phyloP scores from a whole-genome alignment of 2,888 invertebrate species.

The Eumacrocentrus americanus region DNA sequence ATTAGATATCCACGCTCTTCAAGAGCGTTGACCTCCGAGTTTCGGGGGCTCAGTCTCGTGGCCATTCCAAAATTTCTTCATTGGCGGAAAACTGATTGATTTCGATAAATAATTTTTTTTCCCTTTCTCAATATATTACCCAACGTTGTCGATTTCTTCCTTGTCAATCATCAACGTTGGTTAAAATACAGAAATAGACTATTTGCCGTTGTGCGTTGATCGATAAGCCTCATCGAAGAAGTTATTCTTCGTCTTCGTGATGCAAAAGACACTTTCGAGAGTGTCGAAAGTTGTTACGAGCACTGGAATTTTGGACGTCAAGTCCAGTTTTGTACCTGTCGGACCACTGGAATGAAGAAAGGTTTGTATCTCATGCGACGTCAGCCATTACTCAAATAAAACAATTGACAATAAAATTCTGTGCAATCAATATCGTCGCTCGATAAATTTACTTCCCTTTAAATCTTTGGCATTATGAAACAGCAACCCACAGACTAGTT shows the following conservation, averaged over 20 bases:
- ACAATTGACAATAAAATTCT: conserved; percentile 6
- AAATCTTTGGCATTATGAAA: too few relatives aligned
- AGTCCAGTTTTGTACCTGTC: conserved; percentile 47
- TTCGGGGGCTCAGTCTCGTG: conserved; percentile 76
- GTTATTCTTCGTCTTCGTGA: background rate
- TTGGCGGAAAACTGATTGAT: conserved; percentile 39
- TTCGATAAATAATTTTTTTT: conserved; percentile 14
- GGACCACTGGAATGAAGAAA: conserved; percentile 34
- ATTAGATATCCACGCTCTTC: conserved; percentile 84
- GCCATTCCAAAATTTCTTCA: conserved; percentile 65
- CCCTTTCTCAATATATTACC: background rate
- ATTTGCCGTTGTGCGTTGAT: conserved; percentile 21
- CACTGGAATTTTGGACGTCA: conserved; percentile 52
- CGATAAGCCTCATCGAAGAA: conserved; percentile 26
- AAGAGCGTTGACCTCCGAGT: conserved; percentile 84
- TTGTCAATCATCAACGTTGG: conserved; percentile 27
- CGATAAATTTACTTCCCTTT: background rate
- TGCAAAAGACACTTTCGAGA: conserved; percentile 22
- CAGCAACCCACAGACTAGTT: too few relatives aligned
- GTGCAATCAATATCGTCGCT: background rate
- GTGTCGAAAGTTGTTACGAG: conserved; percentile 41
- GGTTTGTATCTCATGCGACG: conserved; percentile 44
- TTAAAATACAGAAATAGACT: conserved; percentile 10
- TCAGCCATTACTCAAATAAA: conserved; percentile 47
- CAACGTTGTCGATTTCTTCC: conserved; percentile 4